Conservation (phyloP, 1,140 invertebrate species). For the Brachionus angularis region DNA sequence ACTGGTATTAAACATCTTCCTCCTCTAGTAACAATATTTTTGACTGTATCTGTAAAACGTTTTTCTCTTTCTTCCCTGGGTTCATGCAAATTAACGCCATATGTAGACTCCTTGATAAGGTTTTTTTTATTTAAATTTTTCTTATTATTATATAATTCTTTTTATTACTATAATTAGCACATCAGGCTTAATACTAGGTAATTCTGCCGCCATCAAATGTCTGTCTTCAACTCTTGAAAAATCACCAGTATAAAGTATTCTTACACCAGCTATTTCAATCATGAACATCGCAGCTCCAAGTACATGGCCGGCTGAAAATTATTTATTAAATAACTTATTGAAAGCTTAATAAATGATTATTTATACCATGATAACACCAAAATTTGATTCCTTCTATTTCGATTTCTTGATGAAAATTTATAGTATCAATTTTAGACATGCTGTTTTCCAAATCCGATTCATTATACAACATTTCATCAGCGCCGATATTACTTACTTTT, state of each 20-base stretch:
- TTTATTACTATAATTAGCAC: slow-evolving; percentile 89
- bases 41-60: slow-evolving; percentile 86
- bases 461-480: slow-evolving; percentile 94
- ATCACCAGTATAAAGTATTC: slow-evolving; percentile 92
- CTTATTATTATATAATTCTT: not conserved
- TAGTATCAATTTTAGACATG: slow-evolving; percentile 97
- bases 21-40: slow-evolving; percentile 90
- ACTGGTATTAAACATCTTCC: slow-evolving; percentile 96
- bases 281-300: slow-evolving; percentile 99
- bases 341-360: not conserved
- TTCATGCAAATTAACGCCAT: slow-evolving; percentile 98
- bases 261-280: slow-evolving; percentile 97
- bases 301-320: slow-evolving; percentile 72
- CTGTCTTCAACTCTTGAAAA: slow-evolving; percentile 97
- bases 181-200: slow-evolving; percentile 89
- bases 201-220: slow-evolving; percentile 98
- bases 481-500: slow-evolving; percentile 83
- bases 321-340: not conserved
- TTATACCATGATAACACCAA: slow-evolving; percentile 85
- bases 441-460: slow-evolving; percentile 92
- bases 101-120: slow-evolving; percentile 81
- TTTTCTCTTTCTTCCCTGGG: slow-evolving; percentile 90
- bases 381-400: slow-evolving; percentile 90
- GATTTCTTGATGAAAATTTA: slow-evolving; percentile 95
- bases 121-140: slow-evolving; percentile 3